Evolutionary conservation across 2,113 vertebrate species (phyloP).

Genomic region (Carlito syrichta): DNA sequence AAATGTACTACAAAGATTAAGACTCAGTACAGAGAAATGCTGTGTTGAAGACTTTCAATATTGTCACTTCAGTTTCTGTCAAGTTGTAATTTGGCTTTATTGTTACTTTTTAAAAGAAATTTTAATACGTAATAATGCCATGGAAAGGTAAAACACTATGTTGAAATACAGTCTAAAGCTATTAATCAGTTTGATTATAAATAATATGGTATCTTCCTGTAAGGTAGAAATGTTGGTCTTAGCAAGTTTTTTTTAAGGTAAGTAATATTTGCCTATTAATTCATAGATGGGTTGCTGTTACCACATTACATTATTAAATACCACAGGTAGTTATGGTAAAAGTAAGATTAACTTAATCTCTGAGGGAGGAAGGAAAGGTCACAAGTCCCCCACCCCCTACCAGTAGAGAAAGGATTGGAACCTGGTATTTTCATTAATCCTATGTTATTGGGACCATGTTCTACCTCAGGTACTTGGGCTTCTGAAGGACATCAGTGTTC

Average conservation of each 20-base stretch:
- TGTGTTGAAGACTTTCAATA: slow-evolving; percentile 22
- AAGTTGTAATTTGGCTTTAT: neutral
- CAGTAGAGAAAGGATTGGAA: neutral
- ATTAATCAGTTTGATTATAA: slow-evolving; percentile 30
- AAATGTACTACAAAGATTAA: neutral
- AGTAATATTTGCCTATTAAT: neutral
- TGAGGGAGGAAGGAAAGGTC: neutral
- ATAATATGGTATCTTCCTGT: neutral
- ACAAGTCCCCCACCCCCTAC: neutral
- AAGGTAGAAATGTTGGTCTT: slow-evolving; percentile 30
- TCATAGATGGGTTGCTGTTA: neutral
- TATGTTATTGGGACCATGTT: neutral
- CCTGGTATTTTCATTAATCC: neutral
- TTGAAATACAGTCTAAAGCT: slow-evolving; percentile 13
- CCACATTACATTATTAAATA: neutral
- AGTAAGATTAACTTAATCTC: neutral
- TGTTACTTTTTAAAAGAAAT: neutral
- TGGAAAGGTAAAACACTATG: neutral
- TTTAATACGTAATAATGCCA: neutral
- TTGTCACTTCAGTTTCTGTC: slow-evolving; percentile 8
- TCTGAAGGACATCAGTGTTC: neutral
- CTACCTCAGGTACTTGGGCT: neutral
- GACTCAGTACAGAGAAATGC: neutral
- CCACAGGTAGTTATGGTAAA: neutral
- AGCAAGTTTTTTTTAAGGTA: slow-evolving; percentile 4